Evolutionary conservation across 1,140 invertebrate species (phyloP).

Genomic region (Choristoneura fumiferana): DNA sequence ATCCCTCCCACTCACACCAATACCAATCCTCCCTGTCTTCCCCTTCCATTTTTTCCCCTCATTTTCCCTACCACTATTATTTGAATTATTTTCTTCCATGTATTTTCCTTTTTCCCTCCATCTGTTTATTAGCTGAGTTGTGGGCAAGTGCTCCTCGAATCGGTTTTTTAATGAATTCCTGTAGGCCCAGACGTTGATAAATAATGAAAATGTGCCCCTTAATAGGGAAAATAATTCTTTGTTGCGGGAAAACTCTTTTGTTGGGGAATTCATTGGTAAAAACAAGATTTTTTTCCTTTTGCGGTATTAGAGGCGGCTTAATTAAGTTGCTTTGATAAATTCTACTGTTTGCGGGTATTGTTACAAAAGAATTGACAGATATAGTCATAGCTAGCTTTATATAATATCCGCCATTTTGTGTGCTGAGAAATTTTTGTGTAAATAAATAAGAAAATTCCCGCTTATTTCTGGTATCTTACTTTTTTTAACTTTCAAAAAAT

Average conservation of each 20-base stretch:
- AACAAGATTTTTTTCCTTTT: slow-evolving; percentile 6
- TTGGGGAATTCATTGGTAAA: slow-evolving; percentile 15
- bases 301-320: slow-evolving; percentile 8
- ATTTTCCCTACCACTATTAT: slow-evolving; percentile 72
- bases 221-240: slow-evolving; percentile 36
- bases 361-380: background rate
- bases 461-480: no score
- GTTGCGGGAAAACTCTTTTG: slow-evolving; percentile 8
- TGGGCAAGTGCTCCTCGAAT: slow-evolving; percentile 58
- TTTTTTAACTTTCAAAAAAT: no score
- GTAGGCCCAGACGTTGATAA: slow-evolving; percentile 47
- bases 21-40: slow-evolving; percentile 62
- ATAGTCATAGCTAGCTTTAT: no score
- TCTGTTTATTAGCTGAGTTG: slow-evolving; percentile 67
- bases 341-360: slow-evolving; percentile 8
- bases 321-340: slow-evolving; percentile 17
- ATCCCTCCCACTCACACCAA: no score
- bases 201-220: slow-evolving; percentile 59
- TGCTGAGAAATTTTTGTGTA: no score
- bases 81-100: slow-evolving; percentile 51
- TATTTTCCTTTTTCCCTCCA: slow-evolving; percentile 61
- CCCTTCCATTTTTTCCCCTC: slow-evolving; percentile 69
- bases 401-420: no score
- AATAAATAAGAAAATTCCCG: no score
- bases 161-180: slow-evolving; percentile 71